Conservation (phyloP, 2,888 invertebrate species). For the Agrochola lota region DNA sequence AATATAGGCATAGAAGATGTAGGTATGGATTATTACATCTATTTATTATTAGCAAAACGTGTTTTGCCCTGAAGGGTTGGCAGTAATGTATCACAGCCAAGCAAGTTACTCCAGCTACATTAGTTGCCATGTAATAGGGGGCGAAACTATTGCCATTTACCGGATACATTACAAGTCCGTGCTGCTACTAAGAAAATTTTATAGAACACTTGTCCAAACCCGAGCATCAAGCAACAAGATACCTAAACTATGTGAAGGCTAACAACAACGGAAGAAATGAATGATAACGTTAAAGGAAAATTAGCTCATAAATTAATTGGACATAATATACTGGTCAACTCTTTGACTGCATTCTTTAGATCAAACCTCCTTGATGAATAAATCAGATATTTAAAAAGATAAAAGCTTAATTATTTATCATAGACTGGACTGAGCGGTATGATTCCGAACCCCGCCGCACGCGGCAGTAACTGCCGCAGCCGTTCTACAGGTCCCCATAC, state of each 20-base stretch:
- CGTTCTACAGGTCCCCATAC: too few species aligned
- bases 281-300: constrained; percentile 25
- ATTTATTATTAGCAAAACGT: too few species aligned
- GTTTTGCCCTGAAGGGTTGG: too few species aligned
- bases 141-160: background rate
- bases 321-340: background rate
- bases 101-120: background rate
- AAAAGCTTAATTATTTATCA: background rate
- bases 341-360: constrained; percentile 25
- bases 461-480: too few species aligned
- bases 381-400: background rate
- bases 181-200: background rate
- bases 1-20: too few species aligned
- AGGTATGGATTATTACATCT: too few species aligned
- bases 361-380: constrained; percentile 4
- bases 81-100: too few species aligned
- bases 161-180: background rate
- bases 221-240: background rate
- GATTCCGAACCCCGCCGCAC: too few species aligned
- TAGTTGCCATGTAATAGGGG: background rate
- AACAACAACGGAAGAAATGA: constrained; percentile 35
- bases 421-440: too few species aligned
- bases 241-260: constrained; percentile 45
- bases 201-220: background rate
- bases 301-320: background rate